Evolutionary conservation across 2,888 invertebrate species (phyloP).

Genomic region (Meteorus cinctellus): DNA sequence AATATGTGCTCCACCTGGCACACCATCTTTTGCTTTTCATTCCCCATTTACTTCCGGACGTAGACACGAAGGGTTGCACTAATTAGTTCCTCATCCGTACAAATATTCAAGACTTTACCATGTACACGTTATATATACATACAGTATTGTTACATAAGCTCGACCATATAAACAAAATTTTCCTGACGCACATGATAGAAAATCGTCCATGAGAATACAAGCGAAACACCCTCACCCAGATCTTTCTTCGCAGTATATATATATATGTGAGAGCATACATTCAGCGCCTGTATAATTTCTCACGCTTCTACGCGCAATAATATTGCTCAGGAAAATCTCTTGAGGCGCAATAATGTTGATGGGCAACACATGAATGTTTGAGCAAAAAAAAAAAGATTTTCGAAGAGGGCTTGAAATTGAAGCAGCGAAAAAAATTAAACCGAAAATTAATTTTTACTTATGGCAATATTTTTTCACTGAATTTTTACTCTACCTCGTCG

Average conservation of each 20-base stretch:
- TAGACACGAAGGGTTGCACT: slow-evolving; percentile 18
- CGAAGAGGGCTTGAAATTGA: neutral
- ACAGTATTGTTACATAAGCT: neutral
- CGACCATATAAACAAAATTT: slow-evolving; percentile 25
- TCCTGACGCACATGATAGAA: slow-evolving; percentile 16
- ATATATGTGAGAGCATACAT: neutral
- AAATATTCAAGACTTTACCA: slow-evolving; percentile 9
- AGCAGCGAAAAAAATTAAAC: neutral
- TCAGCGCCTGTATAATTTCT: slow-evolving; percentile 28
- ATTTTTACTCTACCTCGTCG: neutral
- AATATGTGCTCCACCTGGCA: slow-evolving; percentile 8
- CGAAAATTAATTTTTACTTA: neutral
- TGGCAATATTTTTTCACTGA: slow-evolving; percentile 23
- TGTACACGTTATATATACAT: neutral
- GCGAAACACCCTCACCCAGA: neutral
- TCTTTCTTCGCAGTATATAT: neutral
- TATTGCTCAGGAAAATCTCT: slow-evolving; percentile 27
- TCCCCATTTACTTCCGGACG: slow-evolving; percentile 38
- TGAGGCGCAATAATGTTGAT: slow-evolving; percentile 29
- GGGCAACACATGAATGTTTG: slow-evolving; percentile 30
- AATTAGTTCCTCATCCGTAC: slow-evolving; percentile 31
- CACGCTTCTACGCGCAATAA: slow-evolving; percentile 18
- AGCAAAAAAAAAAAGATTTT: slow-evolving; percentile 7
- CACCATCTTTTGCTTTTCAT: slow-evolving; percentile 29
- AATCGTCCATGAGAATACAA: slow-evolving; percentile 1